Evolutionary conservation across 2,113 vertebrate species (phyloP).

Genomic region (Tor tambroides): DNA sequence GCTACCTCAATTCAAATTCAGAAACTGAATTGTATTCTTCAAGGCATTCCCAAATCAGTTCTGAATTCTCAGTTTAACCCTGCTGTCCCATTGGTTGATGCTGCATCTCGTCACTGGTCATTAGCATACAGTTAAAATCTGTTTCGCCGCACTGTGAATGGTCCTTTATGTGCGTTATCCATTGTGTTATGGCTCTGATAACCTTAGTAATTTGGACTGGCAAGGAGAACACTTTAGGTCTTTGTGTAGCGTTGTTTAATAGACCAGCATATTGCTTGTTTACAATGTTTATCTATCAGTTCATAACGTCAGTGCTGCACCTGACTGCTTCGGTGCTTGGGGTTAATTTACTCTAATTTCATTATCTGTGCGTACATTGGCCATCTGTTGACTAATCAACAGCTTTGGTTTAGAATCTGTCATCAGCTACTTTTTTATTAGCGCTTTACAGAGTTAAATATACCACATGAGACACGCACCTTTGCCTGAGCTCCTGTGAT

Average conservation of each 20-base stretch:
- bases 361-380: neutral
- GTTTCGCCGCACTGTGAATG: too few relatives aligned
- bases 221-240: neutral
- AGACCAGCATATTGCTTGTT: neutral
- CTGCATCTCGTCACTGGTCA: neutral
- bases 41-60: neutral
- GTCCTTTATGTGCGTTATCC: neutral
- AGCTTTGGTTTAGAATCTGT: neutral
- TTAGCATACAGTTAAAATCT: neutral
- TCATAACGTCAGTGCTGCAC: neutral
- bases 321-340: neutral
- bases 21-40: too few relatives aligned
- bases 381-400: conserved; percentile 27
- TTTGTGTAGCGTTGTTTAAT: neutral
- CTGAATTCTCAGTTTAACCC: neutral
- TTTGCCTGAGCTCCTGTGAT: conserved; percentile 7
- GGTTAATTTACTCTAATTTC: conserved; percentile 32
- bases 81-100: neutral
- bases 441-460: neutral
- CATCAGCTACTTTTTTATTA: neutral
- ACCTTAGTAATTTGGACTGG: neutral
- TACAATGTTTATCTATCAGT: conserved; percentile 19
- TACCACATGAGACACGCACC: neutral
- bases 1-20: too few relatives aligned
- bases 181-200: neutral